Base-by-base conservation (phyloP, 2,113 vertebrate species). In the Hiodon alosoides region DNA sequence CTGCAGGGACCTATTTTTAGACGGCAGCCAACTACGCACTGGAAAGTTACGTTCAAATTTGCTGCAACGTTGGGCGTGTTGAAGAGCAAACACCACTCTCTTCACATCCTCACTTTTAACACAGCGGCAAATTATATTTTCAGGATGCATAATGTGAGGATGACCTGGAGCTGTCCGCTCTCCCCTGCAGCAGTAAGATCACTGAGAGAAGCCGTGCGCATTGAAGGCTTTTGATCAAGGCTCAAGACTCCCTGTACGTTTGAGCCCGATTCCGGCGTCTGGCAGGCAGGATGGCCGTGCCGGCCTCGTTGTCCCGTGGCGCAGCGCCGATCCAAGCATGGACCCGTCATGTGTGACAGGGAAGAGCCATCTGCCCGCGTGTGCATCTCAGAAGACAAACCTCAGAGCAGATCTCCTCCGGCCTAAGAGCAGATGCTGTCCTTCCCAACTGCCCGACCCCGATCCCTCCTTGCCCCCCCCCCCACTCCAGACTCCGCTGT, bases 81-180 rank as follows among this genome's bases (percentile, higher is more conserved):
- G 31, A 31, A 31, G 31, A 31, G 31, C 31, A 31, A 31, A 31
- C 31, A 31, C 31, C 31, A 31, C 31, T 31, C 31, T 31, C 31
- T 31, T 31, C 31, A 31, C 31, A 31, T 31, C 31, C 31, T 31
- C 31, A 31, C 31, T 31, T 31, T 1, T 31, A 31, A 31, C 31
- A 31, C 31, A 68, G 52, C 50, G 50, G 10, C 14, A 68, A 52
- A 68, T 68, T 68, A 68, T 68, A n/a, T 51, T 68, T 51, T 13
- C 10, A 14, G n/a, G 5, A 51, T 60, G 59, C 13, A 60, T 14
- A 14, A 57, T 13, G 5, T 60, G 59, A 66, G 9, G 64, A 7
- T 11, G 50, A 69, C 52, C 53, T 53, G 6, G 52, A 53, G 67
- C 51, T 11, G 47, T 4, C 50, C 7, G 47, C 52, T 50, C 14